Conservation (phyloP, 2,888 invertebrate genomes). For the Hipparchia sbordonii region DNA sequence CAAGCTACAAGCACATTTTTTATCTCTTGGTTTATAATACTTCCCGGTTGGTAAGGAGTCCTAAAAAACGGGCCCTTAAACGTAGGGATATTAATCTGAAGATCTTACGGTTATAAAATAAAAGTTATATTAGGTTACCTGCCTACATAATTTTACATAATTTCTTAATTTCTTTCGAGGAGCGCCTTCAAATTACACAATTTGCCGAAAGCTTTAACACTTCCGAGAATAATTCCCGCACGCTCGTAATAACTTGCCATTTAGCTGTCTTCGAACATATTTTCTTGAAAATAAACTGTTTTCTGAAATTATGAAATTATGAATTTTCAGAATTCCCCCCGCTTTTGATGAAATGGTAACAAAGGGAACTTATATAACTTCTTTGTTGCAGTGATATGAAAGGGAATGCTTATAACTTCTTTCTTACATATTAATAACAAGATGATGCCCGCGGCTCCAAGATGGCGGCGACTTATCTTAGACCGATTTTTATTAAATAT, state of each 20-base stretch:
- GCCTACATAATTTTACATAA: conserved; percentile 5
- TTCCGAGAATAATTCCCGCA: conserved; percentile 19
- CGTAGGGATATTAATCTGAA: neutral
- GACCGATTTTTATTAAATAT: too few relatives aligned
- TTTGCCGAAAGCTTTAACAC: conserved; percentile 13
- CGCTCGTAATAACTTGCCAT: conserved; percentile 19
- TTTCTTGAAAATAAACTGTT: conserved; percentile 23
- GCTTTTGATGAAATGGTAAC: neutral
- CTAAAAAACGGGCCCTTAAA: neutral
- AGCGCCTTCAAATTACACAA: conserved; percentile 19
- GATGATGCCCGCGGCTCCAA: neutral
- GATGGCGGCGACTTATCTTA: too few relatives aligned
- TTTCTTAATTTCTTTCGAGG: conserved; percentile 9
- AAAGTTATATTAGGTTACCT: conserved; percentile 2
- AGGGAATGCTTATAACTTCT: too few relatives aligned
- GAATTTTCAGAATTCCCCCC: conserved; percentile 5
- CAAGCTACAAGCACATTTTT: too few relatives aligned
- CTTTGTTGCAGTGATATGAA: neutral
- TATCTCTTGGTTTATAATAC: too few relatives aligned
- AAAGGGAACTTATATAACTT: neutral
- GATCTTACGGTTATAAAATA: neutral
- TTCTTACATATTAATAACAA: too few relatives aligned
- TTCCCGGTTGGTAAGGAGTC: too few relatives aligned
- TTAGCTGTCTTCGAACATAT: conserved; percentile 22
- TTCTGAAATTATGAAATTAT: neutral